Percentiles rank a stretch among this genome's conserved stretches.
Evolutionary conservation across 2,797 vertebrate genomes (phyloP).

Genomic region (Australoheros facetus): DNA sequence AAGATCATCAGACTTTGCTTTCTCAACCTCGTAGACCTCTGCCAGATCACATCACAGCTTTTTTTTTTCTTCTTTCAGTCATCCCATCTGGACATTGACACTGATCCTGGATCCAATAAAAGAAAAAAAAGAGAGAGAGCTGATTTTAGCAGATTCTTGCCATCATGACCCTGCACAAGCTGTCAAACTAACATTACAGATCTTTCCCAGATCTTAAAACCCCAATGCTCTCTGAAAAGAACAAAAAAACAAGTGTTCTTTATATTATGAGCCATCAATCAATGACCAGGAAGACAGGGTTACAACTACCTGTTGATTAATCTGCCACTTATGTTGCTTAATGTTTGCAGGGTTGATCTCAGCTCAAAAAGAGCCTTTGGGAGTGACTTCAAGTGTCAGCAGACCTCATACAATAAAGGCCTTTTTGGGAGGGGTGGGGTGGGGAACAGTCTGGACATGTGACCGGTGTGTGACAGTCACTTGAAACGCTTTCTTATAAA

Average conservation of each 20-base stretch:
- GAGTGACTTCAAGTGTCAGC: background rate
- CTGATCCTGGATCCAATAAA: constrained; percentile 11
- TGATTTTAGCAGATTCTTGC: constrained; percentile 19
- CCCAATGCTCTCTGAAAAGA: background rate
- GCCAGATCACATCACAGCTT: background rate
- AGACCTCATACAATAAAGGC: background rate
- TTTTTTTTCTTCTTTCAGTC: background rate
- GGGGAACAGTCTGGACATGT: background rate
- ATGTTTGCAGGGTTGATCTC: background rate
- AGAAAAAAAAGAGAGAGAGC: background rate
- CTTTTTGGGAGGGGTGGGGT: background rate
- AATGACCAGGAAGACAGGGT: background rate
- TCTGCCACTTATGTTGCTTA: background rate
- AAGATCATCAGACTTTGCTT: constrained; percentile 25
- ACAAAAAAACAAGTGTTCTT: background rate
- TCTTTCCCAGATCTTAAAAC: background rate
- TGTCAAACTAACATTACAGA: constrained; percentile 9
- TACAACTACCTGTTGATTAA: background rate
- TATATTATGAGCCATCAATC: background rate
- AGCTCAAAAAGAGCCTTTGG: background rate
- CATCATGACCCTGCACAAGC: background rate
- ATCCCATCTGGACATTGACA: constrained; percentile 45
- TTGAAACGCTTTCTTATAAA: no score
- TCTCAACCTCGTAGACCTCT: background rate
- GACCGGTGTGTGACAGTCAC: background rate